phyloP scores from a whole-genome alignment of 2,113 vertebrate species.

The Trichomycterus rosablanca region DNA sequence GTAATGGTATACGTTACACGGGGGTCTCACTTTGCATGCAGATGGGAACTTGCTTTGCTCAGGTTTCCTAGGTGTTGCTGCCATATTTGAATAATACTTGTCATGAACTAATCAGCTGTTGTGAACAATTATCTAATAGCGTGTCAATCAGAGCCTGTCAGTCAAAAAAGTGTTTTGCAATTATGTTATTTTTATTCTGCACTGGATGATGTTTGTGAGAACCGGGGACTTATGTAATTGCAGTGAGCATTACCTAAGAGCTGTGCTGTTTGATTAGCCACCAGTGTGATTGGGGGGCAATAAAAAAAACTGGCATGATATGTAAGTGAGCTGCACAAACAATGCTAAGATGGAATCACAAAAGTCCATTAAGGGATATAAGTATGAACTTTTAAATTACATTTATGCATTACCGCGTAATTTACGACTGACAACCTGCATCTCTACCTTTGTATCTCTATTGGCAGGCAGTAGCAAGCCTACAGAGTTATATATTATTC shows the following conservation, averaged over 20 bases:
- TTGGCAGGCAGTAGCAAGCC: no score
- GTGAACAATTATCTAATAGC: slow-evolving; percentile 74
- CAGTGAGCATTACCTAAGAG: slow-evolving; percentile 66
- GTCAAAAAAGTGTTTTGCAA: slow-evolving; percentile 57
- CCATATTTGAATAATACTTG: slow-evolving; percentile 59
- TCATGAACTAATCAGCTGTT: slow-evolving; percentile 69
- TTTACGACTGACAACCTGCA: no score
- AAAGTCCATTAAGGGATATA: no score
- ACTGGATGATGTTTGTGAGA: slow-evolving; percentile 69
- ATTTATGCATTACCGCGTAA: no score
- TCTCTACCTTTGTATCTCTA: no score
- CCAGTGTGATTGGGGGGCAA: slow-evolving; percentile 46
- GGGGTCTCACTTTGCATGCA: slow-evolving; percentile 50
- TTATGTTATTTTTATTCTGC: slow-evolving; percentile 72
- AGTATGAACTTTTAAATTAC: no score
- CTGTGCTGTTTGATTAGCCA: slow-evolving; percentile 63
- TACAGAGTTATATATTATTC: no score
- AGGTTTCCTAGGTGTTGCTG: slow-evolving; percentile 58
- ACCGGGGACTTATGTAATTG: slow-evolving; percentile 72
- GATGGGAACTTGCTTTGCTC: slow-evolving; percentile 60
- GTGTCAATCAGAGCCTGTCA: slow-evolving; percentile 73
- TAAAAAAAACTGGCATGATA: slow-evolving; percentile 35
- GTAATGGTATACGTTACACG: slow-evolving; percentile 48
- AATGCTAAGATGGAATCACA: no score
- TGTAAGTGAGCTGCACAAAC: slow-evolving; percentile 16